Evolutionary conservation across 2,888 invertebrate species (phyloP), one percentile per base, ranked within the genome.

Genomic region (Ichneumoninae sp.): DNA sequence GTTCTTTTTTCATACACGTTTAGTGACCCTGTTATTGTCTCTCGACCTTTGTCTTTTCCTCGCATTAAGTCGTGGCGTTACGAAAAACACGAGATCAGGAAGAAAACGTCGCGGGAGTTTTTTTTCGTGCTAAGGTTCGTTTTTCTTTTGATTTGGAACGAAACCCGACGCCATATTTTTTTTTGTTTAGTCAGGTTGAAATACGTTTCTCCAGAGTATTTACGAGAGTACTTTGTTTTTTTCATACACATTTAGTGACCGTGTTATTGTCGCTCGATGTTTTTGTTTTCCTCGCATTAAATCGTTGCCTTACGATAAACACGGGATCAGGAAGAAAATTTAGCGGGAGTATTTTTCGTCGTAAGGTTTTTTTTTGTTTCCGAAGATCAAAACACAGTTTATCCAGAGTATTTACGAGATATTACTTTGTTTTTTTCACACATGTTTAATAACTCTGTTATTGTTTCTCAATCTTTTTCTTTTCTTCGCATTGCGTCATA

Each of bases 351-450:
- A 8, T 19, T 54, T 54, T 54, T n/a, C 8, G 22, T 54, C 54
- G 54, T 54, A n/a, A 19, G 7, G 1, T 19, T 54, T 6, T 6
- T 26, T 33, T 33, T 16, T 7, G 44, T 47, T 16, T 47, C 16
- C 3, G 0, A 3, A 47, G 16, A 13, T 47, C 44, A 16, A 47
- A 47, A 16, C 7, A 19, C 52, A 19, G 78, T 85, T 47, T 75
- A 66, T 52, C 71, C 69, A 71, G 68, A 82, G 33, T 69, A 70
- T 79, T 85, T 57, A 81, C 66, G 75, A 73, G 71, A 73, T 60
- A 54, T 13, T 47, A 57, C 22, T 74, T 74, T 47, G 7, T 36
- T 81, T 69, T 44, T 65, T 22, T 19, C n/a, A 22, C 52, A 33
- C 30, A 30, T 66, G 50, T 74, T n/a, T 30, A 16, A 52, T 75